A percentile compares a stretch with the other conserved stretches of the same genome.
phyloP scores from a whole-genome alignment of 64 coral and sea anemone genomes.

The Platygyra sinensis region DNA sequence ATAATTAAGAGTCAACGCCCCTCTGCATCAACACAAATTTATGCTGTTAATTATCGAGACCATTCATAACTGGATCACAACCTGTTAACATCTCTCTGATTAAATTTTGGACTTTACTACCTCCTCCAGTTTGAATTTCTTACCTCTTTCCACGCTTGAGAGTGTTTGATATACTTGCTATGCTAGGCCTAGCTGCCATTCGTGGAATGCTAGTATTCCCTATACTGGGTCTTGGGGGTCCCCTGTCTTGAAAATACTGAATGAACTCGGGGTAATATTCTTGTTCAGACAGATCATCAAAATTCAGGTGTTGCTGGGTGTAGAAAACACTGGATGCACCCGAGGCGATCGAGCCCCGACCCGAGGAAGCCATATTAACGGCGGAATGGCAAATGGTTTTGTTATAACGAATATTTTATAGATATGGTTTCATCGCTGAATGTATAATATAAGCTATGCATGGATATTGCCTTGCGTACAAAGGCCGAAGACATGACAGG shows the following conservation, averaged over 20 bases:
- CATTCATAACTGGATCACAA: too few species aligned
- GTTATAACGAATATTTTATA: background rate
- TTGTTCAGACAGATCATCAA: constrained; percentile 12
- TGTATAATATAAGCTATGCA: background rate
- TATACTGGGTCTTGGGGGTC: constrained; percentile 10
- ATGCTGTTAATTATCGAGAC: background rate
- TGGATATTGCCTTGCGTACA: background rate
- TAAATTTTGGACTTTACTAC: background rate
- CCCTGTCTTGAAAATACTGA: constrained; percentile 30
- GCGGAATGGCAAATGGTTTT: background rate
- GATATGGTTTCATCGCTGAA: background rate
- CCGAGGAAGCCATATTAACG: constrained; percentile 5
- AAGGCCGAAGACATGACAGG: background rate
- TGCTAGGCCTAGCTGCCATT: constrained; percentile 15
- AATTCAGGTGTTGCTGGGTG: constrained; percentile 11
- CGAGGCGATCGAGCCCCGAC: background rate
- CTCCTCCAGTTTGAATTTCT: background rate
- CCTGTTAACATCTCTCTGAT: background rate
- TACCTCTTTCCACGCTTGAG: constrained; percentile 42
- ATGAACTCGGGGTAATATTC: constrained; percentile 15
- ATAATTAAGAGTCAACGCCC: constrained; percentile 18
- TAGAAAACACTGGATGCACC: constrained; percentile 9
- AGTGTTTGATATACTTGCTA: constrained; percentile 27
- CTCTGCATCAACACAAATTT: background rate
- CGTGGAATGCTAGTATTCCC: background rate